Evolutionary conservation across 2,797 vertebrate genomes (phyloP).

Genomic region (Cygnus olor): DNA sequence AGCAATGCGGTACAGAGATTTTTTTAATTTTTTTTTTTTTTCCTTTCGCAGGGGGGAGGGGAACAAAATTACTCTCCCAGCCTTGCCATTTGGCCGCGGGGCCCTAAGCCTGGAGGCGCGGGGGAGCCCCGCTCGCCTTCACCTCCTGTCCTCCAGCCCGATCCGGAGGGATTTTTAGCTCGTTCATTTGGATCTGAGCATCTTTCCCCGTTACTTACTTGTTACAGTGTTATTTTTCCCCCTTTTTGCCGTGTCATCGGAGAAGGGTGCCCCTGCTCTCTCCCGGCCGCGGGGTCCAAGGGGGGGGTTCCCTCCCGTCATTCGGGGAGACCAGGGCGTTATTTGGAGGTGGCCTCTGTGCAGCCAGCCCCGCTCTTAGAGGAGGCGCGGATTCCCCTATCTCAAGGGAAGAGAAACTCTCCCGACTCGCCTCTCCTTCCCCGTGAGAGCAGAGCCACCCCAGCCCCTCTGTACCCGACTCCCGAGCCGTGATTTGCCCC

Average conservation of each 20-base stretch:
- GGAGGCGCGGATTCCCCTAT: background rate
- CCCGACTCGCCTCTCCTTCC: background rate
- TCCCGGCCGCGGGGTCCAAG: too few species aligned
- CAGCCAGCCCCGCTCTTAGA: background rate
- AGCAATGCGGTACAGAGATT: fast-evolving
- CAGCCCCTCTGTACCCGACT: background rate
- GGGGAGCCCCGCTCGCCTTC: background rate
- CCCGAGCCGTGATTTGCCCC: background rate
- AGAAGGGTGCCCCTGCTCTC: background rate
- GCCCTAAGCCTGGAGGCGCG: background rate
- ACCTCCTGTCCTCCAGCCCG: background rate
- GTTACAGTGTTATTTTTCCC: too few species aligned
- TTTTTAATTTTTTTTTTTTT: background rate
- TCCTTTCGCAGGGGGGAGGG: fast-evolving
- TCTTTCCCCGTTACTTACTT: background rate
- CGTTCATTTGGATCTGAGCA: background rate
- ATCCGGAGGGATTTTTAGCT: background rate
- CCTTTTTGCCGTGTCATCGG: background rate
- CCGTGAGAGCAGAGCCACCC: background rate
- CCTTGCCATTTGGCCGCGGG: background rate
- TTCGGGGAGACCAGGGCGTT: background rate
- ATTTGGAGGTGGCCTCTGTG: background rate
- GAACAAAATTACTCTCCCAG: background rate
- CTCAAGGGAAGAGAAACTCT: background rate
- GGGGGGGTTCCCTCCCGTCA: background rate